A percentile compares a stretch with the other conserved stretches of the same genome.
phyloP scores from a whole-genome alignment of 64 coral and sea anemone genomes.

The Actinia tenebrosa region DNA sequence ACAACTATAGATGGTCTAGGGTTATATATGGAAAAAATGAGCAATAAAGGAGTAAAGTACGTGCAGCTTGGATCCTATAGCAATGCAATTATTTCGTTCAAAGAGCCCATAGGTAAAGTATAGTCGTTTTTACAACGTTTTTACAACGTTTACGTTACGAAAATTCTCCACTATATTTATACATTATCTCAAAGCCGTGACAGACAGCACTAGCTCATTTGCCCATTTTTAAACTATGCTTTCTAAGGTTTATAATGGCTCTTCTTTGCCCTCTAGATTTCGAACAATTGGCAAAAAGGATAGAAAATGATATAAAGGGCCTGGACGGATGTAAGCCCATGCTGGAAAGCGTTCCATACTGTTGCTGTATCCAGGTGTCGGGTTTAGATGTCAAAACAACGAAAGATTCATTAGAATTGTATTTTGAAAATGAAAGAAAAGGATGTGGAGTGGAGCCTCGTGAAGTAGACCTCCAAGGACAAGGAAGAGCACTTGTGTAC shows the following conservation, averaged over 20 bases:
- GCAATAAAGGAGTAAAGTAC: constrained; percentile 7
- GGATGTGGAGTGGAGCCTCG: constrained; percentile 40
- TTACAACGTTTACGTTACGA: too few relatives aligned
- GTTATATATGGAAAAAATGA: constrained; percentile 46
- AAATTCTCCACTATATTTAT: background rate
- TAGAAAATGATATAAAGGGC: constrained; percentile 15
- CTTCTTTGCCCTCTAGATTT: constrained; percentile 28
- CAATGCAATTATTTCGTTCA: constrained; percentile 35
- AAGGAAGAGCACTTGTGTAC: constrained; percentile 27
- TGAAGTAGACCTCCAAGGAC: constrained; percentile 18
- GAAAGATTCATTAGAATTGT: constrained; percentile 28
- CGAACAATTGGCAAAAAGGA: constrained; percentile 10
- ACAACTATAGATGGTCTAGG: constrained; percentile 29
- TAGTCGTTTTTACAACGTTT: background rate
- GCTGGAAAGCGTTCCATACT: constrained; percentile 42
- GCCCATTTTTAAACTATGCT: too few relatives aligned
- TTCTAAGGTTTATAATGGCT: too few relatives aligned
- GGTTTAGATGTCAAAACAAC: constrained; percentile 20
- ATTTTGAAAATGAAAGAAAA: constrained; percentile 55
- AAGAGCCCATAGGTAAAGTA: constrained; percentile 28
- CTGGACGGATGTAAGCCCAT: constrained; percentile 30
- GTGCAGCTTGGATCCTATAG: constrained; percentile 20
- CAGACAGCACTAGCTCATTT: too few relatives aligned
- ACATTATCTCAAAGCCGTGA: background rate
- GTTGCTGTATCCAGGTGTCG: constrained; percentile 41